phyloP scores from a whole-genome alignment of 2,113 vertebrate genomes.

The Lepidothrix coronata region DNA sequence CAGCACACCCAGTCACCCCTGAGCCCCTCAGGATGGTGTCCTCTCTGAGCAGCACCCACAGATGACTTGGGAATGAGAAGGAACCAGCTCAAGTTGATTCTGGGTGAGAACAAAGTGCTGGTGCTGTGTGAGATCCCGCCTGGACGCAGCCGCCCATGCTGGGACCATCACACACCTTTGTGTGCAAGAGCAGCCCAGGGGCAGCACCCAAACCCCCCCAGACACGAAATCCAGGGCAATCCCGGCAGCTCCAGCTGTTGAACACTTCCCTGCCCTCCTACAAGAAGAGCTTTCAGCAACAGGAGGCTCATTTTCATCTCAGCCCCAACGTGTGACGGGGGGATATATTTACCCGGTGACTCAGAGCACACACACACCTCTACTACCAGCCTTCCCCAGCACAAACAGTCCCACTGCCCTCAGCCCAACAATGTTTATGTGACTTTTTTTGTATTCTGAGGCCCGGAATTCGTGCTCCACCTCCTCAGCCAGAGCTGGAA shows the following conservation, averaged over 20 bases:
- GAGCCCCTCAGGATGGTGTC: neutral
- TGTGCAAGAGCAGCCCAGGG: neutral
- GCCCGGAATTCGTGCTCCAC: neutral
- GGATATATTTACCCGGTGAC: slow-evolving; percentile 18
- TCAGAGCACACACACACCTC: neutral
- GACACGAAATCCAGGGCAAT: neutral
- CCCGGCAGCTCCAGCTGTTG: neutral
- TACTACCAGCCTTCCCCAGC: neutral
- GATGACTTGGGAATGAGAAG: neutral
- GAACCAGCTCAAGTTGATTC: neutral
- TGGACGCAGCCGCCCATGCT: neutral
- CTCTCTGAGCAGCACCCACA: neutral
- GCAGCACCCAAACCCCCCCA: neutral
- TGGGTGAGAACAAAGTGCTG: neutral
- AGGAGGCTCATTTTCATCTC: neutral
- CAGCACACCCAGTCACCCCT: neutral
- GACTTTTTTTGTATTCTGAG: neutral
- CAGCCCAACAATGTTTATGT: neutral
- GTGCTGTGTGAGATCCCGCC: neutral
- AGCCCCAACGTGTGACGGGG: neutral
- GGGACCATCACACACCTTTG: neutral
- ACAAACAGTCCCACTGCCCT: slow-evolving; percentile 2
- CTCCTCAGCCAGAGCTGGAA: neutral
- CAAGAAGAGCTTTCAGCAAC: neutral
- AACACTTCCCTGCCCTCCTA: neutral